Conservation (phyloP, 37 sponge, comb jelly and placozoan species). For the Halichondria panicea region DNA sequence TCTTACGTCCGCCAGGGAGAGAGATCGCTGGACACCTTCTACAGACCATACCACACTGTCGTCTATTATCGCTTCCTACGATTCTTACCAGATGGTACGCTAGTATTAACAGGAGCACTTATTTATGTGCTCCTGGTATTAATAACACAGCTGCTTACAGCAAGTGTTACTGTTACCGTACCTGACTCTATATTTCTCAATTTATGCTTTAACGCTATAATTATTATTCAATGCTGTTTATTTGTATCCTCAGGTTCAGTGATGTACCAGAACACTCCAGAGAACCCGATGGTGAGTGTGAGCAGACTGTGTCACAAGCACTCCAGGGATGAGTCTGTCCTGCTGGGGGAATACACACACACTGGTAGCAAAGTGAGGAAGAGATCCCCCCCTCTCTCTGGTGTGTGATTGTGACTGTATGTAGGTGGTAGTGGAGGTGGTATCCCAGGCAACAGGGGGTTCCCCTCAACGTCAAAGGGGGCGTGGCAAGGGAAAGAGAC, state of each 20-base stretch:
- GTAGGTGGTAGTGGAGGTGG: constrained; percentile 25
- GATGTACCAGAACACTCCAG: constrained; percentile 69
- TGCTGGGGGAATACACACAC: constrained; percentile 41
- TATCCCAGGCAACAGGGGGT: constrained; percentile 7
- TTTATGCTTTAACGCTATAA: not conserved
- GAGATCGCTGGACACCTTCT: constrained; percentile 71
- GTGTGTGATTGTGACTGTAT: not conserved
- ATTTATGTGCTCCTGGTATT: too few relatives aligned
- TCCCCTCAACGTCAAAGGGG: constrained; percentile 8
- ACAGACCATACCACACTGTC: constrained; percentile 83
- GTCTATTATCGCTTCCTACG: constrained; percentile 75
- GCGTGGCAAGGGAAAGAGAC: constrained; percentile 4
- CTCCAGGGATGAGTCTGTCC: constrained; percentile 29
- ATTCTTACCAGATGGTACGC: constrained; percentile 83
- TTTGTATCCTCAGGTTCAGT: constrained; percentile 55
- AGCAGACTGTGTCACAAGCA: constrained; percentile 38
- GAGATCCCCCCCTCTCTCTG: not conserved
- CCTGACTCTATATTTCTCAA: not conserved
- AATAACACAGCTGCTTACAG: too few relatives aligned
- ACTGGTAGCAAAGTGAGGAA: constrained; percentile 20
- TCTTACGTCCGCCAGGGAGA: constrained; percentile 76
- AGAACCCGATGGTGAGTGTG: constrained; percentile 54
- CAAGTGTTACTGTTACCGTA: not conserved
- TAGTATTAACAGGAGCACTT: too few relatives aligned
- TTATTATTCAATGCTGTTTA: not conserved